These are phyloP conservation scores for Scaptomyza graminum DNA, from an alignment of 1,140 invertebrate genomes.

Conservation along the genomic window DNA sequence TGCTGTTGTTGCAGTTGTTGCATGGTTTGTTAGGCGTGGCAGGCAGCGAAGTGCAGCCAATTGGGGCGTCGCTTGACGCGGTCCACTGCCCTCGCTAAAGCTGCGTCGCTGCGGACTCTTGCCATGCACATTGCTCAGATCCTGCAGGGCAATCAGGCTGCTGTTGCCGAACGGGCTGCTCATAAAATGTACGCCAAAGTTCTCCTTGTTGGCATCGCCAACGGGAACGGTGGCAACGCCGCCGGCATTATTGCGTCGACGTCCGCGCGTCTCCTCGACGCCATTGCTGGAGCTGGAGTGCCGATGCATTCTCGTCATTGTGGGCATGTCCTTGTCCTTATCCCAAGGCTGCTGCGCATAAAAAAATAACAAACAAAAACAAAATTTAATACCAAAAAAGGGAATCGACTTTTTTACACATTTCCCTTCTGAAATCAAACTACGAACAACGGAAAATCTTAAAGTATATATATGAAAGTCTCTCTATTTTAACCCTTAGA, in stretches of 20 bases:
- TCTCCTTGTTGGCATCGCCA: slow-evolving; percentile 76
- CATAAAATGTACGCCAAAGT: slow-evolving; percentile 78
- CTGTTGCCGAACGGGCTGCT: slow-evolving; percentile 78
- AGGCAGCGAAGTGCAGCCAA: slow-evolving; percentile 60
- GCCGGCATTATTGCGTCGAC: slow-evolving; percentile 24
- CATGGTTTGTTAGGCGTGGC: slow-evolving; percentile 26
- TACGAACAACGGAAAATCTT: no score
- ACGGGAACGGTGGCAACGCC: no score
- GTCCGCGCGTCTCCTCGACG: slow-evolving; percentile 62
- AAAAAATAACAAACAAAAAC: neutral
- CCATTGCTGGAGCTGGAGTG: slow-evolving; percentile 69
- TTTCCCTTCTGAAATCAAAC: no score
- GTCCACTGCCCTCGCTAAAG: slow-evolving; percentile 69
- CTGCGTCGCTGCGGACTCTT: slow-evolving; percentile 74
- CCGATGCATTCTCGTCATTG: slow-evolving; percentile 77
- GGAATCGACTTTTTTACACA: no score
- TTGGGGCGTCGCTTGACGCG: slow-evolving; percentile 66
- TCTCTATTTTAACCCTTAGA: no score
- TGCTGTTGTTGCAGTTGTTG: neutral
- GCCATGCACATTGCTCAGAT: slow-evolving; percentile 76
- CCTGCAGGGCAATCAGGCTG: slow-evolving; percentile 74
- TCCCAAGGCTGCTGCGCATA: neutral
- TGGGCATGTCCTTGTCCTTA: slow-evolving; percentile 67
- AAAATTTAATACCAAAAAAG: no score
- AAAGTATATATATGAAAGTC: no score